phyloP scores from a whole-genome alignment of 92 coral and sea anemone genomes.

The Micromussa lordhowensis region DNA sequence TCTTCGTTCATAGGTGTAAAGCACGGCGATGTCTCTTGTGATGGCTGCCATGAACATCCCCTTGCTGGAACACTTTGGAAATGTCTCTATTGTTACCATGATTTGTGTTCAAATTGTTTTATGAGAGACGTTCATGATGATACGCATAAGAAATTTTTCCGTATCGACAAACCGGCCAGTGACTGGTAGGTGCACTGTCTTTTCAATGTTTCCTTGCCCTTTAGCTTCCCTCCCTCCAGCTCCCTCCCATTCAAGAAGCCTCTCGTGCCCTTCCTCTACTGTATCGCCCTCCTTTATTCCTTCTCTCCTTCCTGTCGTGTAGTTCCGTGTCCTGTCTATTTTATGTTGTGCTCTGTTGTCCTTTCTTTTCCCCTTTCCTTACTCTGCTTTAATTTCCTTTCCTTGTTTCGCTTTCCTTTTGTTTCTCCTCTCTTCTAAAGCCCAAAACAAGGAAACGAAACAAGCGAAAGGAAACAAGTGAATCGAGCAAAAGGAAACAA shows the following conservation, averaged over 20 bases:
- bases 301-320: constrained; percentile 19
- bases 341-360: too few relatives aligned
- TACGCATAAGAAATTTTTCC: constrained; percentile 62
- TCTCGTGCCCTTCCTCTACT: neutral
- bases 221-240: neutral
- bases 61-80: constrained; percentile 74
- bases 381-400: too few relatives aligned
- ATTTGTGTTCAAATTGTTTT: constrained; percentile 70
- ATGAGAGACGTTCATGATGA: constrained; percentile 55
- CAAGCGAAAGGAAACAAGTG: too few relatives aligned
- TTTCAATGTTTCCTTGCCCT: neutral
- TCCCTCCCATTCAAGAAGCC: too few relatives aligned
- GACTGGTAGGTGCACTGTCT: constrained; percentile 33
- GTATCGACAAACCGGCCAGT: constrained; percentile 37
- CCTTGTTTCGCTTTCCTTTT: too few relatives aligned
- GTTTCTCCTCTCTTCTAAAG: too few relatives aligned
- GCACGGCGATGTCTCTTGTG: constrained; percentile 46
- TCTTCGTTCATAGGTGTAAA: constrained; percentile 42
- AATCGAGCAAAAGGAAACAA: too few relatives aligned
- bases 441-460: too few relatives aligned
- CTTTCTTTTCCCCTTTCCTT: neutral
- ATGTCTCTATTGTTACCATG: constrained; percentile 57
- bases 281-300: neutral
- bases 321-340: neutral
- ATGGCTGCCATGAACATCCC: constrained; percentile 58